A percentile compares a stretch with the other conserved stretches of the same genome.
These are phyloP conservation scores for Pollimyrus isidori DNA, from an alignment of 2,113 vertebrate genomes.

Conservation along the genomic window DNA sequence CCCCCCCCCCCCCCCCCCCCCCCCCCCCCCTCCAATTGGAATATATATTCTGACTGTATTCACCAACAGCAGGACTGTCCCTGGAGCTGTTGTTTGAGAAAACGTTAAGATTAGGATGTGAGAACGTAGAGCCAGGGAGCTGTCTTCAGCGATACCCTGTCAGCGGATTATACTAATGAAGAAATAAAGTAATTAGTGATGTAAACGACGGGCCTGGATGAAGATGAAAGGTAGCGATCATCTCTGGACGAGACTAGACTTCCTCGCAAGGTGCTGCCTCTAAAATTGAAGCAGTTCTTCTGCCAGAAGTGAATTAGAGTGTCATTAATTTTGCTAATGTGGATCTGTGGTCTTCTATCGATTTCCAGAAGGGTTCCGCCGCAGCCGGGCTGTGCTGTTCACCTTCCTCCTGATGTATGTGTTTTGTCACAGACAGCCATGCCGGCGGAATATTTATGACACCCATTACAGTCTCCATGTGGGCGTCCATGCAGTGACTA, in stretches of 20 bases:
- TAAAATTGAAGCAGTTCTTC: slow-evolving; percentile 36
- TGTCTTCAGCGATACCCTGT: neutral
- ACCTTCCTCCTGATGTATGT: slow-evolving; percentile 46
- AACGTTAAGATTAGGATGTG: neutral
- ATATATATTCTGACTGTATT: neutral
- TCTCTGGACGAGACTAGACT: neutral
- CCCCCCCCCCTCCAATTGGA: too few species aligned
- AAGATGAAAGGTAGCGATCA: neutral
- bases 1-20: too few species aligned
- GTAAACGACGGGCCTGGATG: neutral
- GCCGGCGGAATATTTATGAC: neutral
- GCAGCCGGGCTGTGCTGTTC: slow-evolving; percentile 50
- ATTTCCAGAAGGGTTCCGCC: neutral
- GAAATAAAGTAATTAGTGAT: neutral
- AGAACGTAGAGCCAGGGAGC: neutral
- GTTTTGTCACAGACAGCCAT: slow-evolving; percentile 31
- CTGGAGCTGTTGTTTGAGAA: neutral
- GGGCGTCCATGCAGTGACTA: neutral
- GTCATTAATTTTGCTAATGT: slow-evolving; percentile 46
- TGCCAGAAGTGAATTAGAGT: slow-evolving; percentile 19
- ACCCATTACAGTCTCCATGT: neutral
- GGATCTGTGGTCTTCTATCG: slow-evolving; percentile 55
- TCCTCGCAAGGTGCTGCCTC: neutral
- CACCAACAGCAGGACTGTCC: neutral
- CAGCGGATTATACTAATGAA: neutral